phyloP scores from a whole-genome alignment of 2,888 invertebrate species.

The Gymnosoma rotundatum region DNA sequence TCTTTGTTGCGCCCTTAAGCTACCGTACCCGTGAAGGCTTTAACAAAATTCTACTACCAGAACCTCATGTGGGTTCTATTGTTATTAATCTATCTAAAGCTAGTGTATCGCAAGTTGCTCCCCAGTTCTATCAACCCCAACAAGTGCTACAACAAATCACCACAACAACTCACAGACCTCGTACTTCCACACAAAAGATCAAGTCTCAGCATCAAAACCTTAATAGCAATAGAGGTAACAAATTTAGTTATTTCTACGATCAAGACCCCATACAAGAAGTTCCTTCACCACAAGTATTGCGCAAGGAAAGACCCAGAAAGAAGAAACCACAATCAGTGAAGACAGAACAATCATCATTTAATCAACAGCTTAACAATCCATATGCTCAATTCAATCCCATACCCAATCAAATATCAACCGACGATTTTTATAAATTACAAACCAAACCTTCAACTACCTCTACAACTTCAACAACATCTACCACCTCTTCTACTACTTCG shows the following conservation, averaged over 20 bases:
- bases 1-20: constrained; percentile 93
- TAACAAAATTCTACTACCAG: constrained; percentile 92
- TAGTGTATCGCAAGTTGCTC: constrained; percentile 25
- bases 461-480: constrained; percentile 81
- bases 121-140: constrained; percentile 54
- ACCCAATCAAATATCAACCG: constrained; percentile 79
- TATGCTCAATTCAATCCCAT: constrained; percentile 78
- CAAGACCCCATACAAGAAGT: constrained; percentile 80
- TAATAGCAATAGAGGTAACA: constrained; percentile 76
- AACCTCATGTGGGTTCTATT: constrained; percentile 93
- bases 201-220: constrained; percentile 73
- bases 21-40: constrained; percentile 93
- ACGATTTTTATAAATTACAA: constrained; percentile 78
- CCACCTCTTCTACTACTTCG: constrained; percentile 83
- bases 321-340: constrained; percentile 77
- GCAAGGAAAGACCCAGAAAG: constrained; percentile 80
- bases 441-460: constrained; percentile 76
- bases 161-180: constrained; percentile 66
- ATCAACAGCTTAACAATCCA: constrained; percentile 74
- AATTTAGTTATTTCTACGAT: constrained; percentile 78
- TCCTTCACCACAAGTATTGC: constrained; percentile 77
- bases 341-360: constrained; percentile 73
- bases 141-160: constrained; percentile 62
- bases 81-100: constrained; percentile 85
- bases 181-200: constrained; percentile 65